A percentile compares a stretch with the other conserved stretches of the same genome.
These are phyloP conservation scores for Pheosia gnoma DNA, from an alignment of 2,888 invertebrate species.

Conservation along the genomic window DNA sequence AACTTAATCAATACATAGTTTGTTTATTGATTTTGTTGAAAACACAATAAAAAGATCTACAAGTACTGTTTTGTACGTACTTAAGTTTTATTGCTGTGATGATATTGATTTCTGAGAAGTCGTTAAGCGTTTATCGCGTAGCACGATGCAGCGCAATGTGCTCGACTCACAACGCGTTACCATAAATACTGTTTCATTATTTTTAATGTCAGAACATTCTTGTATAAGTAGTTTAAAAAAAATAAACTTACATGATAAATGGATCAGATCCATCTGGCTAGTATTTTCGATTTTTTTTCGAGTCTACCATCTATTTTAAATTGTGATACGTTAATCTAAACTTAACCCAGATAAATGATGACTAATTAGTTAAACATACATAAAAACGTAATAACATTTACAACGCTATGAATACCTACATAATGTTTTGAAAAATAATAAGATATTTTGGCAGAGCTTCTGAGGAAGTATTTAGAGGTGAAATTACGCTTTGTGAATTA, in stretches of 20 bases:
- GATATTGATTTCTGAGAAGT: slow-evolving; percentile 18
- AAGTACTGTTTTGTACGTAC: background rate
- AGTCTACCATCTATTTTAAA: slow-evolving; percentile 1
- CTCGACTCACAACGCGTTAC: slow-evolving; percentile 17
- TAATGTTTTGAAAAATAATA: slow-evolving; percentile 22
- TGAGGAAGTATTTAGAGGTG: slow-evolving; percentile 29
- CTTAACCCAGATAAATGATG: slow-evolving; percentile 6
- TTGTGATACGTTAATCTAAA: background rate
- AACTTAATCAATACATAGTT: too few species aligned
- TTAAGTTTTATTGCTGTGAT: slow-evolving; percentile 11
- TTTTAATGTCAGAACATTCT: slow-evolving; percentile 10
- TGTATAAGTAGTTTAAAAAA: background rate
- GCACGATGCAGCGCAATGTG: slow-evolving; percentile 24
- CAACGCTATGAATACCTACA: slow-evolving; percentile 13
- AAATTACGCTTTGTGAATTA: slow-evolving; percentile 27
- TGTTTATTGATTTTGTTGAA: too few species aligned
- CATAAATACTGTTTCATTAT: slow-evolving; percentile 21
- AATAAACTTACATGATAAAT: slow-evolving; percentile 7
- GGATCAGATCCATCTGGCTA: background rate
- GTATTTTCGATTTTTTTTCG: background rate
- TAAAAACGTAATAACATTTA: slow-evolving; percentile 11
- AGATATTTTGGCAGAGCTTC: slow-evolving; percentile 31
- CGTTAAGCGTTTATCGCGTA: slow-evolving; percentile 28
- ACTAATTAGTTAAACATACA: slow-evolving; percentile 15
- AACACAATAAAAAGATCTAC: background rate